phyloP scores from a whole-genome alignment of 2,797 vertebrate genomes.

The Argentina silus region DNA sequence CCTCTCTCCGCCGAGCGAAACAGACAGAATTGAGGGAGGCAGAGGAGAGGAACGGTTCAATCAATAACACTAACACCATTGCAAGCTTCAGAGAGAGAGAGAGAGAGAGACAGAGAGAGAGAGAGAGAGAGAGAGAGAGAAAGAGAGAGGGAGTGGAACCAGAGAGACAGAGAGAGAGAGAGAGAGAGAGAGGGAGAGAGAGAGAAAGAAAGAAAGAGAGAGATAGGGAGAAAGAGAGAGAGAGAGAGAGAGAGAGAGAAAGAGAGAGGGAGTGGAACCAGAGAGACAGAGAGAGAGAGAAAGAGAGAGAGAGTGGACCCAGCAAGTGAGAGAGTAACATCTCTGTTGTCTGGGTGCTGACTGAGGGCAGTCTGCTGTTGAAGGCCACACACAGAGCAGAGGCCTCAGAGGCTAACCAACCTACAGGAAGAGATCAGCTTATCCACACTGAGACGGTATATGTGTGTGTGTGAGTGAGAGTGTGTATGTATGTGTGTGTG shows the following conservation, averaged over 20 bases:
- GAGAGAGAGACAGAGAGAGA: constrained; percentile 36
- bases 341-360: constrained; percentile 6
- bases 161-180: constrained; percentile 49
- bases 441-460: background rate
- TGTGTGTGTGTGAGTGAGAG: constrained; percentile 11
- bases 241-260: constrained; percentile 44
- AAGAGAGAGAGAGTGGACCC: background rate
- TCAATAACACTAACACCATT: constrained; percentile 58
- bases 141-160: constrained; percentile 13
- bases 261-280: constrained; percentile 32
- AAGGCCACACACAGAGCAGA: constrained; percentile 3
- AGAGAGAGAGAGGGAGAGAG: constrained; percentile 21
- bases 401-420: constrained; percentile 19
- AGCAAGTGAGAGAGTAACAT: background rate
- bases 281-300: constrained; percentile 19
- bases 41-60: constrained; percentile 57
- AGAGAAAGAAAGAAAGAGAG: constrained; percentile 7
- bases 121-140: background rate
- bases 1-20: constrained; percentile 68
- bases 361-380: constrained; percentile 28
- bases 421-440: constrained; percentile 26
- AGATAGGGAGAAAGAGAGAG: constrained; percentile 34
- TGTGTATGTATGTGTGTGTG: constrained; percentile 19
- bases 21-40: constrained; percentile 33
- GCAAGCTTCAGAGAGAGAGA: constrained; percentile 34